These are phyloP conservation scores for Alosa alosa DNA, from an alignment of 2,113 vertebrate species.

Conservation along the genomic window DNA sequence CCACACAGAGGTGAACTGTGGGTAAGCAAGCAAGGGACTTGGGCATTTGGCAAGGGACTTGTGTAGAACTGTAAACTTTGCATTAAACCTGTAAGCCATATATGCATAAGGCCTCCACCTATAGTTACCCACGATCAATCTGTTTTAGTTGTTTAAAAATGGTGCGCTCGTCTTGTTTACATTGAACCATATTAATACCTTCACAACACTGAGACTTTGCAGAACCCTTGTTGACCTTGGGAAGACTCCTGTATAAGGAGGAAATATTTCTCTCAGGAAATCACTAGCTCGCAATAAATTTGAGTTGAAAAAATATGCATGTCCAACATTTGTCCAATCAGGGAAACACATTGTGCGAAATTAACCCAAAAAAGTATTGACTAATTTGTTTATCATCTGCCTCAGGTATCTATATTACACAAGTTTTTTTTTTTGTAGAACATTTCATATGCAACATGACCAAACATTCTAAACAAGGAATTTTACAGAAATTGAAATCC, in stretches of 20 bases:
- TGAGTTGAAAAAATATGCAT: not conserved
- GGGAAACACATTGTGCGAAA: not conserved
- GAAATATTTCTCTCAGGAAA: not conserved
- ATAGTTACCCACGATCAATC: not conserved
- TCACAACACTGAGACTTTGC: not conserved
- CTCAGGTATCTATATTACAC: not conserved
- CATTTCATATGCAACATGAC: not conserved
- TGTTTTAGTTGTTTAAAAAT: not conserved
- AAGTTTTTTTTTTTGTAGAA: not conserved
- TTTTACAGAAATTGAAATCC: not conserved
- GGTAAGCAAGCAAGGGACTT: not conserved
- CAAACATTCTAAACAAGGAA: not conserved
- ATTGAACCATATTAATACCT: slow-evolving; percentile 13
- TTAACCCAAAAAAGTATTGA: not conserved
- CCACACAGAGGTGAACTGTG: not conserved
- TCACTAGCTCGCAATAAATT: not conserved
- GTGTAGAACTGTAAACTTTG: not conserved
- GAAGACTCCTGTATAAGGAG: not conserved
- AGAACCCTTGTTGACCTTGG: not conserved
- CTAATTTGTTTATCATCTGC: not conserved
- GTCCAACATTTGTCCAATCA: not conserved
- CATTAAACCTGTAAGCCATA: not conserved
- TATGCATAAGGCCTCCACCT: not conserved
- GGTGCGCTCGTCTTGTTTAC: not conserved
- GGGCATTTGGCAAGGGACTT: not conserved